Percentiles rank a stretch among this genome's conserved stretches.
These are phyloP conservation scores for Natrix natrix DNA, from an alignment of 2,797 vertebrate genomes.

Conservation along the genomic window DNA sequence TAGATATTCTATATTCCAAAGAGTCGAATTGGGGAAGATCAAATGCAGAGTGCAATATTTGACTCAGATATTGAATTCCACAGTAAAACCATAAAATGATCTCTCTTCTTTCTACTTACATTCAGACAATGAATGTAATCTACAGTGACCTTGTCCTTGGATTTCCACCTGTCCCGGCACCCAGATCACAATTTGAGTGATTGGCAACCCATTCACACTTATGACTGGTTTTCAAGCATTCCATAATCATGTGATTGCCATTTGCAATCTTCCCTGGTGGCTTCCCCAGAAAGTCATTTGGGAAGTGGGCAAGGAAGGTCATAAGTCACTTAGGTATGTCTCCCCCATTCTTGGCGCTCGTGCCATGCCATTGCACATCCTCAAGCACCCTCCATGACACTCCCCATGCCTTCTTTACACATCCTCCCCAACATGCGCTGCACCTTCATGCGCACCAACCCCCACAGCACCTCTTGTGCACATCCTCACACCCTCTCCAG, in stretches of 20 bases:
- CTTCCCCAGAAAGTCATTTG: background rate
- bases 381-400: background rate
- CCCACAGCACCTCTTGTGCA: background rate
- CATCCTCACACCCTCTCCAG: background rate
- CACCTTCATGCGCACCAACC: background rate
- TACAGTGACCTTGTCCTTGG: background rate
- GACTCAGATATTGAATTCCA: background rate
- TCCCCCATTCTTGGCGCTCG: background rate
- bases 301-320: background rate
- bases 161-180: background rate
- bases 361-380: background rate
- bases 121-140: background rate
- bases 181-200: background rate
- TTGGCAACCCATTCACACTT: background rate
- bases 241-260: background rate
- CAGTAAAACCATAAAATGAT: background rate
- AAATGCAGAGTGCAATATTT: background rate
- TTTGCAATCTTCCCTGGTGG: background rate
- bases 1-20: background rate
- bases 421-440: background rate
- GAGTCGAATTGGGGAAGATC: background rate
- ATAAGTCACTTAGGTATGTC: background rate
- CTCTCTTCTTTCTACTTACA: background rate
- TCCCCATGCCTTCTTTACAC: background rate
- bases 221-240: background rate